Percentiles rank a stretch among this genome's conserved stretches.
These are phyloP conservation scores for Ichneumoninae sp. DNA, from an alignment of 2,888 invertebrate species.

Conservation along the genomic window DNA sequence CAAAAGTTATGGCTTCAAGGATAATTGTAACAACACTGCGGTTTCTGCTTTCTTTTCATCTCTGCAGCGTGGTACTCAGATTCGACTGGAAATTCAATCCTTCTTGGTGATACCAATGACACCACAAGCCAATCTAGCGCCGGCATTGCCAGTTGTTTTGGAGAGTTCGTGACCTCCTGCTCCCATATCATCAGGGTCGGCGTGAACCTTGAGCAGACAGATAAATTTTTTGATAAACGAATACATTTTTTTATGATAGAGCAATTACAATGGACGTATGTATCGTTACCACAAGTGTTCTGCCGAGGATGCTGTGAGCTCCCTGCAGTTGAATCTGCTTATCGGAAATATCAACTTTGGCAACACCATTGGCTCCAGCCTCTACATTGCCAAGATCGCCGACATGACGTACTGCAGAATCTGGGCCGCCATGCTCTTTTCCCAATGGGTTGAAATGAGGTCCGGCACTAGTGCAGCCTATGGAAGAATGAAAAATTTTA, in stretches of 20 bases:
- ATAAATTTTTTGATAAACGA: background rate
- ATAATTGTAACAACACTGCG: constrained; percentile 56
- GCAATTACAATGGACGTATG: background rate
- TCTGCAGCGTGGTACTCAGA: constrained; percentile 51
- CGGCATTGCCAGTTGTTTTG: constrained; percentile 97
- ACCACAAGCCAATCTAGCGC: constrained; percentile 94
- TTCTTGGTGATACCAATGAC: constrained; percentile 91
- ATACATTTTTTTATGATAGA: constrained; percentile 7
- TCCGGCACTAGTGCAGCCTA: constrained; percentile 95
- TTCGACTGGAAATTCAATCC: constrained; percentile 75
- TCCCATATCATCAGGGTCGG: constrained; percentile 97
- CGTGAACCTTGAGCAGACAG: constrained; percentile 88
- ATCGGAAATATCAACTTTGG: constrained; percentile 89
- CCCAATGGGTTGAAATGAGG: constrained; percentile 95
- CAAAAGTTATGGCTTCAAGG: constrained; percentile 53
- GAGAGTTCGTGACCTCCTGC: constrained; percentile 96
- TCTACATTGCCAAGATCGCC: constrained; percentile 96
- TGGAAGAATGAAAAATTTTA: constrained; percentile 6
- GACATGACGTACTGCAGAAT: constrained; percentile 90
- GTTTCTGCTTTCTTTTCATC: constrained; percentile 47
- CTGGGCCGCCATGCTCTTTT: constrained; percentile 93
- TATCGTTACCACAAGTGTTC: constrained; percentile 90
- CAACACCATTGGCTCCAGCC: constrained; percentile 87
- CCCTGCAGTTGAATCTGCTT: constrained; percentile 89
- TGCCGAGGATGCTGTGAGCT: constrained; percentile 91